Base-by-base conservation (phyloP, 1,140 invertebrate species). In the Choristoneura fumiferana region DNA sequence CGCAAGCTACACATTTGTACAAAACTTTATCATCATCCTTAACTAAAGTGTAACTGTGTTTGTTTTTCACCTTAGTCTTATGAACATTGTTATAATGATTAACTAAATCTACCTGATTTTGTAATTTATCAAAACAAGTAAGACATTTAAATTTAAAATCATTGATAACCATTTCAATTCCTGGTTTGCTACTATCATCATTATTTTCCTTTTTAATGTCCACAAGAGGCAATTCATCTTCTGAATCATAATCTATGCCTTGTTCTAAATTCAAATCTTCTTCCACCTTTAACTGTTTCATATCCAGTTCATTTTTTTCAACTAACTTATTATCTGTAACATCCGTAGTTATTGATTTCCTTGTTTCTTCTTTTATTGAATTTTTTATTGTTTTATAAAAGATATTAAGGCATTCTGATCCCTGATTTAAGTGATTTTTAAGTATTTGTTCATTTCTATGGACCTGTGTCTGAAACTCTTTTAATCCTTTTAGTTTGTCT, bases 1-100 rank as follows among this genome's bases (percentile, higher is more conserved):
- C 59, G 67, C 81, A 84, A 33, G 49, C 43, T 14, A 62, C 64
- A 67, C 79, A 84, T 65, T 66, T 71, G 56, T 71, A 81, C 4
- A 57, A 34, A 14, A 53, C 9, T 35, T 53, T 37, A 5, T 57
- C 8, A 37, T 17, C 58, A 6, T 61, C 62, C 56, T 72, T 8
- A 39, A 35, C 35, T 39, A n/a, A 52, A 15, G 1, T 49, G n/a
- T 56, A 49, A 35, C 17, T 49, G 40, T 52, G 35, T 59, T 34
- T 18, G 29, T 1, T 36, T 29, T 45, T 29, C 22, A 9, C 22
- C 58, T 73, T 61, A 34, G 33, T 61, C 29, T 57, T 40, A 52
- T 73, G 62, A 10, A 67, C 61, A 17, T 13, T 40, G 9, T 69
- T 60, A 39, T 84, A 84, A 63, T 84, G 81, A 49, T 60, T 57